Base-by-base conservation (phyloP, 2,888 invertebrate species). In the Stictocephala bisonia region DNA sequence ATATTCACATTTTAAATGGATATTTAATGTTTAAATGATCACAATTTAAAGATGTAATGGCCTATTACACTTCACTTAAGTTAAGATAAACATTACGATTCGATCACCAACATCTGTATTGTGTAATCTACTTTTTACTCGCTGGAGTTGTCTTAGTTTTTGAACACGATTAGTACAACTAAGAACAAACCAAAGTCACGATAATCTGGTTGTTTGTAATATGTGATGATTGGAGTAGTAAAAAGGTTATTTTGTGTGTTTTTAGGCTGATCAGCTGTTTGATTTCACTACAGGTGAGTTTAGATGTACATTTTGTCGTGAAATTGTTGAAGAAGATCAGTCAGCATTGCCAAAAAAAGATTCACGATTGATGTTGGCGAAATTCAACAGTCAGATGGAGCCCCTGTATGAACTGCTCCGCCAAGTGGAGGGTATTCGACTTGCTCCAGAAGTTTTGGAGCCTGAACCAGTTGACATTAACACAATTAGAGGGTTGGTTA, bases 351-450 rank as follows among this genome's bases (percentile, higher is more conserved):
- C 97, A 1, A 94, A 95, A 84, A 94, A 95, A 84, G 97, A 98
- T 84, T 96, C 97, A 0, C 88, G 97, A 71, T 86, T 97, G 67
- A 85, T 97, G 80, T 84, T 98, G 81, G 96, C 96, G 3, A 94
- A 94, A 83, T 97, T 96, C 83, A 97, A 97, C 82, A 96, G 97
- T 83, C 97, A 97, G 83, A 86, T 97, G 76, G 95, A 97, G 83
- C 94, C 95, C 0, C 86, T 97, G n/a, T 97, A 94, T 84, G 91
- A 94, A 80, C 85, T 98, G 27, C 85, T 98, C 64, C 89, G 94
- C 81, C 94, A 96, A 84, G 95, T 96, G 1, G 97, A 97, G 84
- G 95, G 96, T 78, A 94, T 97, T 58, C 95, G 94, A 86, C 85
- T 98, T 77, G 91, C 97, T 7, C 96, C 96, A 9, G 95, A 96